Conservation (phyloP, 2,888 invertebrate genomes). For the Caenorhabditis sp. region DNA sequence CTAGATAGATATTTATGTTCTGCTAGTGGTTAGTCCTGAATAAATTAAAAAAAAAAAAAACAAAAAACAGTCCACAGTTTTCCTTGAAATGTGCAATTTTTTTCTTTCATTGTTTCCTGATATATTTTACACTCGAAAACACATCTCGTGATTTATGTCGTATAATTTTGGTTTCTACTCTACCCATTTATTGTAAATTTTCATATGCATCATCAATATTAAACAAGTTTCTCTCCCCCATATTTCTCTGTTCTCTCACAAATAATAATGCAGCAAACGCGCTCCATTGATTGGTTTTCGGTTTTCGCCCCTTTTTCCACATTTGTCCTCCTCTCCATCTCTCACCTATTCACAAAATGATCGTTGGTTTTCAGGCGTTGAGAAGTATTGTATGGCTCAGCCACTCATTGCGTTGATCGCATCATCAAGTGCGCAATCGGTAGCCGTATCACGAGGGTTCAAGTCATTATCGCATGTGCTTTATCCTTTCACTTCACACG, state of each 20-base stretch:
- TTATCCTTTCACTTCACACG: slow-evolving; percentile 56
- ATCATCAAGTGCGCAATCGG: slow-evolving; percentile 52
- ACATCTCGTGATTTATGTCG: too few species aligned
- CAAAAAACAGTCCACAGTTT: too few species aligned
- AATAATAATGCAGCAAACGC: neutral
- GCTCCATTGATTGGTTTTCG: slow-evolving; percentile 19
- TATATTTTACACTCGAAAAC: too few species aligned
- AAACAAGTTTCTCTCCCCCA: too few species aligned
- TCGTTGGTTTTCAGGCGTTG: slow-evolving; percentile 8
- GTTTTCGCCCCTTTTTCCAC: slow-evolving; percentile 5
- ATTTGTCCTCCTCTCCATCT: neutral
- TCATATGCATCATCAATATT: too few species aligned
- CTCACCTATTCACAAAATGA: slow-evolving; percentile 5
- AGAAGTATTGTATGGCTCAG: slow-evolving; percentile 10
- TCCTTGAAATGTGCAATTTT: too few species aligned
- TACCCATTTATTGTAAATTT: too few species aligned
- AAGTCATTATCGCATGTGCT: slow-evolving; percentile 62
- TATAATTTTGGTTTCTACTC: too few species aligned
- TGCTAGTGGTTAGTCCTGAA: too few species aligned
- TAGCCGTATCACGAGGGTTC: slow-evolving; percentile 42
- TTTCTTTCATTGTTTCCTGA: too few species aligned
- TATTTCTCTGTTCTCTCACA: neutral
- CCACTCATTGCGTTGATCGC: slow-evolving; percentile 59
- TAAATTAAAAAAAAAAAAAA: too few species aligned
- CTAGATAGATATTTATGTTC: too few species aligned